phyloP scores from a whole-genome alignment of 1,140 invertebrate genomes.

The Oryctes rhinoceros region DNA sequence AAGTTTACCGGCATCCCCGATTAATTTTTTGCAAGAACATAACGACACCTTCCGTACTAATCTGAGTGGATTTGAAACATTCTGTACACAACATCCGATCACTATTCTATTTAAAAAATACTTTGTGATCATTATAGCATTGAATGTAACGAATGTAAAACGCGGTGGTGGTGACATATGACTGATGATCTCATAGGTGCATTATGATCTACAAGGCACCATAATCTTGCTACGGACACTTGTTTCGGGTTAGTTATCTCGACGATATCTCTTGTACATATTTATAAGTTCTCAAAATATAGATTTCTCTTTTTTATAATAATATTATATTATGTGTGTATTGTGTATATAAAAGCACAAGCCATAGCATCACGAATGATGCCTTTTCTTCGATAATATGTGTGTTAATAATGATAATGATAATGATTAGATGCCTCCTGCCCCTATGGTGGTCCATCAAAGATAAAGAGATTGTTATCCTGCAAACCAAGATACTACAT shows the following conservation, averaged over 20 bases:
- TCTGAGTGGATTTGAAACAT: conserved; percentile 40
- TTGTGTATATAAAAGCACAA: conserved; percentile 43
- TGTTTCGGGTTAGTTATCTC: conserved; percentile 17
- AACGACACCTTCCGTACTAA: conserved; percentile 1
- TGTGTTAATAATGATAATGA: conserved; percentile 4
- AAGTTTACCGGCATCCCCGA: neutral
- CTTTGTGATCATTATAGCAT: conserved; percentile 57
- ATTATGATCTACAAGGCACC: conserved; percentile 20
- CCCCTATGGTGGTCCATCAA: conserved; percentile 35
- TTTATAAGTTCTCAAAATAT: conserved; percentile 35
- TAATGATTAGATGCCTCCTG: conserved; percentile 12
- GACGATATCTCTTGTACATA: conserved; percentile 28
- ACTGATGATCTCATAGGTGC: conserved; percentile 46
- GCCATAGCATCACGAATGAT: conserved; percentile 27
- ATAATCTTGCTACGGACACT: conserved; percentile 23
- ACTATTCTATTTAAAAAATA: conserved; percentile 55
- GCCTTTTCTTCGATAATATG: conserved; percentile 13
- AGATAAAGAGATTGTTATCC: conserved; percentile 14
- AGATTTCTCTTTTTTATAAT: neutral
- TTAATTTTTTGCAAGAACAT: neutral
- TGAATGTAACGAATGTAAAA: conserved; percentile 50
- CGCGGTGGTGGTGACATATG: conserved; percentile 42
- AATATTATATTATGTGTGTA: conserved; percentile 29
- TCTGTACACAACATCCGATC: conserved; percentile 47
- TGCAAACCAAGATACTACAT: no score